Conservation (phyloP, 2,888 invertebrate genomes). For the Colletes collaris region DNA sequence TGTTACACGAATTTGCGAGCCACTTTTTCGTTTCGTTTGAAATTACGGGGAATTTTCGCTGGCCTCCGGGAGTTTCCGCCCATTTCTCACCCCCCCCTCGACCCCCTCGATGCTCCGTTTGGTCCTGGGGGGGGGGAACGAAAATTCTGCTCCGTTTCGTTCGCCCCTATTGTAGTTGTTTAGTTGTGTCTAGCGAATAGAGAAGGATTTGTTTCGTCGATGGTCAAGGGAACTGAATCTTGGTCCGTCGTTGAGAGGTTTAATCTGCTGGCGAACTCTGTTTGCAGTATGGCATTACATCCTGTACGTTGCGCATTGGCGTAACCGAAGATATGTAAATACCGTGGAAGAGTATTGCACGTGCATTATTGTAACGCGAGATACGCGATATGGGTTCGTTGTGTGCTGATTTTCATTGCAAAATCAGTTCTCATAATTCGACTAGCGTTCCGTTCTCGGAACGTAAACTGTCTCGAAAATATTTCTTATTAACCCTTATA, state of each 20-base stretch:
- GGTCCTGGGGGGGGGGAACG: too few species aligned
- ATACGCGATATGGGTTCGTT: slow-evolving; percentile 36
- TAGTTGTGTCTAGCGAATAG: not conserved
- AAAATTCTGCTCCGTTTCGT: not conserved
- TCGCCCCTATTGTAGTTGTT: slow-evolving; percentile 15
- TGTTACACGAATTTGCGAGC: slow-evolving; percentile 55
- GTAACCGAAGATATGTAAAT: slow-evolving; percentile 43
- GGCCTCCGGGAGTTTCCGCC: not conserved
- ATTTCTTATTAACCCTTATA: too few species aligned
- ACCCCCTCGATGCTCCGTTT: not conserved
- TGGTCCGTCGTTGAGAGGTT: slow-evolving; percentile 1
- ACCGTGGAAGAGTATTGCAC: slow-evolving; percentile 32
- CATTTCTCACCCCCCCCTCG: not conserved
- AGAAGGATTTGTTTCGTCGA: slow-evolving; percentile 9
- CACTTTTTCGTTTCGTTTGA: slow-evolving; percentile 41
- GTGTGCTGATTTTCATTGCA: slow-evolving; percentile 17
- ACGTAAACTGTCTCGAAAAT: too few species aligned
- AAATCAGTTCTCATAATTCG: slow-evolving; percentile 30
- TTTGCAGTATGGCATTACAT: slow-evolving; percentile 45
- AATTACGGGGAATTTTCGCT: slow-evolving; percentile 28
- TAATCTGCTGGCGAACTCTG: slow-evolving; percentile 16
- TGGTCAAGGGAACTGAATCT: slow-evolving; percentile 7
- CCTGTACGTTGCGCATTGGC: slow-evolving; percentile 5
- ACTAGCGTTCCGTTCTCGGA: too few species aligned
- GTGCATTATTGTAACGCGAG: slow-evolving; percentile 47